Conservation (phyloP, 2,888 invertebrate genomes). For the Pollenia amentaria region DNA sequence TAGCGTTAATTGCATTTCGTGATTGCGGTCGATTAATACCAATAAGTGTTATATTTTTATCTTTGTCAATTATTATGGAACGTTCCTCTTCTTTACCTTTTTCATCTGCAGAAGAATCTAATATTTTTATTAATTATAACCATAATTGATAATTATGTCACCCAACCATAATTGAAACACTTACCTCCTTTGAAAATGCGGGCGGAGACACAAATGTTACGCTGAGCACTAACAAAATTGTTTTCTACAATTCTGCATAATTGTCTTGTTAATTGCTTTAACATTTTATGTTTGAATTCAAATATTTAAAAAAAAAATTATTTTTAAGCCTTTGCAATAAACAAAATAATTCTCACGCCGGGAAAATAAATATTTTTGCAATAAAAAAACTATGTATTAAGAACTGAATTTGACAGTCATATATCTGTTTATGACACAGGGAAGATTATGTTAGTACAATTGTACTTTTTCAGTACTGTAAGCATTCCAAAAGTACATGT, state of each 20-base stretch:
- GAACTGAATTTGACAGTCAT: constrained; percentile 42
- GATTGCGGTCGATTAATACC: constrained; percentile 94
- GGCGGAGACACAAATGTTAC: constrained; percentile 44
- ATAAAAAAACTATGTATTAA: not conserved
- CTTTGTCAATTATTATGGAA: constrained; percentile 86
- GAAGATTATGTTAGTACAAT: too few species aligned
- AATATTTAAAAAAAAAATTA: not conserved
- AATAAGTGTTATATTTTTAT: constrained; percentile 89
- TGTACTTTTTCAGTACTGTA: too few species aligned
- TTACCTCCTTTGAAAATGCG: constrained; percentile 53
- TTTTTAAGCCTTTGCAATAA: not conserved
- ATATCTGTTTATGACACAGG: too few species aligned
- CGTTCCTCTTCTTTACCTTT: constrained; percentile 62
- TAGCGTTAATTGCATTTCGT: constrained; percentile 92
- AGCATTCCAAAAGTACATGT: too few species aligned
- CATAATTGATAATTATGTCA: constrained; percentile 55
- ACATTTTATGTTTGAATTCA: constrained; percentile 43
- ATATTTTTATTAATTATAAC: not conserved
- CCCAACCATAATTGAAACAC: not conserved
- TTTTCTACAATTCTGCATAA: constrained; percentile 55
- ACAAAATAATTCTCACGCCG: constrained; percentile 13
- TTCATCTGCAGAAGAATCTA: constrained; percentile 6
- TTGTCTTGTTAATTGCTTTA: constrained; percentile 60
- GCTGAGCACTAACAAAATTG: constrained; percentile 23
- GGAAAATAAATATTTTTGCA: constrained; percentile 8